Evolutionary conservation across 1,140 invertebrate genomes (phyloP), one percentile per base, ranked within the genome.

Genomic region (Zaprionus taronus): DNA sequence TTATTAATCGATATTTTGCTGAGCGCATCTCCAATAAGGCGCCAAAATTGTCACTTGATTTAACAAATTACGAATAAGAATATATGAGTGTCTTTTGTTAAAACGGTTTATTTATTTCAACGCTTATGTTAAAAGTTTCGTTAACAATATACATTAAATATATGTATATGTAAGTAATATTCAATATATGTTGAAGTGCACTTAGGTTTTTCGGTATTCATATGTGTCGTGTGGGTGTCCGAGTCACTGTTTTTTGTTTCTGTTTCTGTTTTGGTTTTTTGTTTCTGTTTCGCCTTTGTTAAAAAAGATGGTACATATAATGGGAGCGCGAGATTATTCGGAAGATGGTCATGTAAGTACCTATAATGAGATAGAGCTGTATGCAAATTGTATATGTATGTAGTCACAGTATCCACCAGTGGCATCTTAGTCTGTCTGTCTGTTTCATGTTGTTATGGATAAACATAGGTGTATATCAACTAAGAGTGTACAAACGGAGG

Each of bases 31-130:
- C 17, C 14, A 7, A 14, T 62, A 20, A 20, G 17, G n/a, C 47
- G 57, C 36, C 4, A 53, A 34, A 65, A 1, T 41, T 41, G 31
- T 12, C 7, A 4, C 11, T 51, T 24, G 0, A 41, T 5, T 41
- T 41, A 1, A 12, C 26, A 2, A 34, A 2, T 34, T 15, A 41
- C 4, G 38, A 41, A 15, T 41, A 2, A 41, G n/a, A 47, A 51
- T 51, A 31, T 1, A n/a, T n/a, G n/a, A 41, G n/a, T 28, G 14
- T 24, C 11, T 80, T 80, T 67, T 86, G 86, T 78, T 87, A 82
- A 87, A 87, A 87, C 84, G 73, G 71, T 89, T 89, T 87, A 89
- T 89, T 89, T 87, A 89, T 81, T 89, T 87, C 84, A 87, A 87
- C 83, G 83, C 83, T 87, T 89, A 89, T 83, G 70, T 80, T 89